Base-by-base conservation (phyloP, 2,888 invertebrate species). In the Hemaris fuciformis region DNA sequence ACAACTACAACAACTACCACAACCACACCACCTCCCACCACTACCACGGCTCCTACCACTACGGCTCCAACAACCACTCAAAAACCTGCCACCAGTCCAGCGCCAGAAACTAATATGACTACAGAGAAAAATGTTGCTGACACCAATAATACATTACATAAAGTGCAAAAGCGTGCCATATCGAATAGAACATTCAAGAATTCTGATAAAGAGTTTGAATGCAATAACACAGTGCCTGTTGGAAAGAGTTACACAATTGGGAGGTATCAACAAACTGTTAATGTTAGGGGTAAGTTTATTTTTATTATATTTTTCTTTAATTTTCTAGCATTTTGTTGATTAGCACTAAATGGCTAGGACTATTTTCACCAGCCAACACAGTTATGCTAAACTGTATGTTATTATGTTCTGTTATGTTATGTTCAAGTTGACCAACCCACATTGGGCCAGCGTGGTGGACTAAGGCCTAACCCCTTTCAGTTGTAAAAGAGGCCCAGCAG, bases 211-310 rank as follows among this genome's bases (percentile, higher is more conserved):
- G 79, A 79, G 46, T 78, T 79, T n/a, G 77, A 80, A 18, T 92
- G 91, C 60, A 79, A 87, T 42, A 86, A 87, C 42, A 95, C 94
- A n/a, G 89, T 96, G 22, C 93, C 95, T 0, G 91, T 94, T 42
- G 95, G 95, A 77, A 87, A 94, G 2, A 94, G 94, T 25, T 95
- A 95, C 72, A 94, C 94, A 0, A 96, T 96, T 79, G 97, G 97
- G 7, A 95, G 95, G 77, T 97, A 96, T 78, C 89, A 93, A 42
- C 93, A 93, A 63, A 93, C 93, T 59, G 80, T 97, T 59, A 88
- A 93, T 58, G 94, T 95, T 0, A 95, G 95, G 94, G 95, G 97
- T 97, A 80, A 89, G 81, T 57, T 58, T 13, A 45, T 63, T 63
- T 15, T 57, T 63, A 57, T 60, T 61, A 60, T 34, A 38, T 43